Base-by-base conservation (phyloP, 2,888 invertebrate species). In the Phoenoteleia sp. region DNA sequence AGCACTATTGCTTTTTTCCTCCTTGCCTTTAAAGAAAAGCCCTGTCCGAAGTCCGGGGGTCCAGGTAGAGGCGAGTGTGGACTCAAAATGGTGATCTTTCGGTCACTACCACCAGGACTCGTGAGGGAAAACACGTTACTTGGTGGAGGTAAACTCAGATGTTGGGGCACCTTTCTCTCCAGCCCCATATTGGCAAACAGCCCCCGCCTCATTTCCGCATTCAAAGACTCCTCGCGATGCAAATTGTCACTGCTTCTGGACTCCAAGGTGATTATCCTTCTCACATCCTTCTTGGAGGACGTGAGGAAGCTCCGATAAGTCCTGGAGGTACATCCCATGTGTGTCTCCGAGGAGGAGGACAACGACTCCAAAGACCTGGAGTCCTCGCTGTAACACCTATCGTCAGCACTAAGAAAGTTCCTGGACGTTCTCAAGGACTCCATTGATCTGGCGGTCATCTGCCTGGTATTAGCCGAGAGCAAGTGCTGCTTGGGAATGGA, bases 41-140 rank as follows among this genome's bases (percentile, higher is more conserved):
- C 94, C 74, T 95, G 95, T 89, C 95, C 95, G 87, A 96, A 94
- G 88, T 97, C 97, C 0, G 95, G 95, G 3, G 95, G 94, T 9
- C 79, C 81, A 79, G 96, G 96, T 91, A 96, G 95, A 0, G 97
- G 98, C 90, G 96, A 96, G 92, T 97, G 97, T 0, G 97, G 97
- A 88, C 97, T 97, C 79, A 98, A 94, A 79, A 98, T 98, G 45
- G 97, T 97, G 66, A 98, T 95, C 87, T 95, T 95, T 13, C 96
- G 92, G 88, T 95, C 95, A 42, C 93, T 93, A n/a, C 93, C 92
- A 1, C 95, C 95, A 0, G 95, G 95, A 86, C 95, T 94, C 58
- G 94, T 94, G 42, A 95, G 87, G 49, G 94, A 95, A 62, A 95
- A 94, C 11, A 95, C 94, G 81, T 96, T 96, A 5, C 94, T 93